Percentiles rank a stretch among this genome's conserved stretches.
Evolutionary conservation across 2,113 vertebrate genomes (phyloP).

Genomic region (Charina bottae): DNA sequence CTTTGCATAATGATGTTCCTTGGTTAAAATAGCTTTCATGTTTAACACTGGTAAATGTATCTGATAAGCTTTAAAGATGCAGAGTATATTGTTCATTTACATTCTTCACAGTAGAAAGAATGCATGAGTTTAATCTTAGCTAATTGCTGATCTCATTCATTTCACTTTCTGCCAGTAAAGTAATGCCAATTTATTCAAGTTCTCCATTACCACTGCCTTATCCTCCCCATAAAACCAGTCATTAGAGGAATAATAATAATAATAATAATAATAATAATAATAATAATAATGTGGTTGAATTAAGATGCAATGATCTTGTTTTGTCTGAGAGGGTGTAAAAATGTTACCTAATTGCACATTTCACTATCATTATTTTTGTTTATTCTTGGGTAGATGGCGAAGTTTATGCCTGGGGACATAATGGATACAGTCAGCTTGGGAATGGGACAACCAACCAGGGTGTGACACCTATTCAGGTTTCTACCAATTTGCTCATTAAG

Average conservation of each 20-base stretch:
- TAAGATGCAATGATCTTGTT: background rate
- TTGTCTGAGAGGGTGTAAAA: background rate
- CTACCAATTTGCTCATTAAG: conserved; percentile 87
- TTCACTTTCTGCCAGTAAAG: background rate
- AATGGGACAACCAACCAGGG: conserved; percentile 94
- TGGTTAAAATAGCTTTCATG: background rate
- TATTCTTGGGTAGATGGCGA: conserved; percentile 84
- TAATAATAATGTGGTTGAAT: background rate
- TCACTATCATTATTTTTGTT: background rate
- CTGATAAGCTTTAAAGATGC: background rate
- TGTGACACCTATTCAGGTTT: conserved; percentile 87
- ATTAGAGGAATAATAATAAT: background rate
- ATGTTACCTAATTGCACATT: background rate
- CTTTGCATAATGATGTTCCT: background rate
- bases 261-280: background rate
- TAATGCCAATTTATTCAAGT: background rate
- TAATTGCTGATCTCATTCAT: background rate
- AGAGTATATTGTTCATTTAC: background rate
- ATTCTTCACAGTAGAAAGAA: background rate
- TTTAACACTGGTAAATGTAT: background rate
- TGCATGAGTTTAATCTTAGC: background rate
- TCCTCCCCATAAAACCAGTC: background rate
- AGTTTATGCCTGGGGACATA: conserved; percentile 96
- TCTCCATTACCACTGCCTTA: background rate
- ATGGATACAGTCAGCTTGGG: conserved; percentile 95